Base-by-base conservation (phyloP, 2,797 vertebrate species). In the Anas georgica region DNA sequence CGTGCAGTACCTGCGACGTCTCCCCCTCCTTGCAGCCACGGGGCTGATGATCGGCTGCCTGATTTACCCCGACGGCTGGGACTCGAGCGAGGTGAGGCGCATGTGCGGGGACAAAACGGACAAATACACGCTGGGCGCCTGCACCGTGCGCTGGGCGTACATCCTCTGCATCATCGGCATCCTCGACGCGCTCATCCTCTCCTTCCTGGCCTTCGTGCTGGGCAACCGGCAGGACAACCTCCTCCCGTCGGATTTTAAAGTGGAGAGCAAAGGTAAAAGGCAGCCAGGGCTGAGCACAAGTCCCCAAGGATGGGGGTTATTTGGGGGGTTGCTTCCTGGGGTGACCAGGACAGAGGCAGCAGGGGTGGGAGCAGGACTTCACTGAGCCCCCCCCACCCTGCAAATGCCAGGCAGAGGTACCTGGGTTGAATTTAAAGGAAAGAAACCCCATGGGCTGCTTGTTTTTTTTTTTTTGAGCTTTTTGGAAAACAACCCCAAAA, bases 11-110 rank as follows among this genome's bases (percentile, higher is more conserved):
- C 1, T 1, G 56, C 3, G 9, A 52, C 3, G 0, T 28, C 20
- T 35, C 78, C 35, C 45, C 81, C 4, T 79, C 48, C 60, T 52
- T 22, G 7, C 95, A 99, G 99, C 98, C 23, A 97, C 97, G 0
- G 99, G 99, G 93, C 97, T 99, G 96, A 98, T 98, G 97, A 98
- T 99, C 45, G 99, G 99, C 64, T 99, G 99, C 95, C 97, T 99
- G 97, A 99, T 99, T 97, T 99, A 99, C 95, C 99, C 99, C 0
- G 99, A 99, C 0, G 99, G 99, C n/a, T 99, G 99, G 99, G 99
- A 99, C 94, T 98, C 99, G 4, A 94, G 96, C 0, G 98, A 99
- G 97, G 99, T 99, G 88, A 98, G 97, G 93, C 96, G 98, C 35
- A 98, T 99, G 99, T 99, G 99, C 1, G 99, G 99, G n/a, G 98